A percentile compares a stretch with the other conserved stretches of the same genome.
Evolutionary conservation across 2,797 vertebrate genomes (phyloP).

Genomic region (Anniella stebbinsi): DNA sequence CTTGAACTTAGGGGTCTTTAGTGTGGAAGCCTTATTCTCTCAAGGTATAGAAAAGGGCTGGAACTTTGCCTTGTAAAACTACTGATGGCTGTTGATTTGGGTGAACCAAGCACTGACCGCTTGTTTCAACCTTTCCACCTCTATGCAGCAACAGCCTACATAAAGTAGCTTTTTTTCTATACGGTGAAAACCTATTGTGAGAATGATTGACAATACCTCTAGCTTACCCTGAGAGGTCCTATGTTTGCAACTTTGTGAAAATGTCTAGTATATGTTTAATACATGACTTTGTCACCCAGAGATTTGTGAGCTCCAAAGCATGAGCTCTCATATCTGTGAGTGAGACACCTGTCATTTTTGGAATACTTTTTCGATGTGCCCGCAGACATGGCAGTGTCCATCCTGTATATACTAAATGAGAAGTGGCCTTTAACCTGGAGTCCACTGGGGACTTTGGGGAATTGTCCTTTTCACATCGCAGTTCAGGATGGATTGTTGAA

Average conservation of each 20-base stretch:
- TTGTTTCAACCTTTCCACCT: slow-evolving; percentile 11
- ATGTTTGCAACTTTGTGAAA: background rate
- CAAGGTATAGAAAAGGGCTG: slow-evolving; percentile 2
- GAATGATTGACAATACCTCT: background rate
- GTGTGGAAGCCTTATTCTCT: background rate
- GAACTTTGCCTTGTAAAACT: slow-evolving; percentile 5
- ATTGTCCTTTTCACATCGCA: background rate
- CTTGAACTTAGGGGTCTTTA: background rate
- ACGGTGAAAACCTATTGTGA: background rate
- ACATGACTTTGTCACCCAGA: background rate
- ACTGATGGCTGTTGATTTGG: background rate
- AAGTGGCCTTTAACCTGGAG: slow-evolving; percentile 31
- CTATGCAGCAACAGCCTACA: slow-evolving; percentile 41
- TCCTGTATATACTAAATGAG: background rate
- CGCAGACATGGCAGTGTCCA: background rate
- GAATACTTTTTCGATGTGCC: background rate
- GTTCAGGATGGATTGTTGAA: background rate
- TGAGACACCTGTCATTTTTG: background rate
- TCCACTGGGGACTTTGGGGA: slow-evolving; percentile 24
- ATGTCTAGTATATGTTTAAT: background rate
- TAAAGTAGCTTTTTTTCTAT: slow-evolving; percentile 43
- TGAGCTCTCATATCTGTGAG: background rate
- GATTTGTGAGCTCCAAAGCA: background rate
- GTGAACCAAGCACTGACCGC: background rate
- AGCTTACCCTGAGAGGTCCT: background rate